Evolutionary conservation across 2,888 invertebrate species (phyloP).

Genomic region (Kryphioiulus occultus): DNA sequence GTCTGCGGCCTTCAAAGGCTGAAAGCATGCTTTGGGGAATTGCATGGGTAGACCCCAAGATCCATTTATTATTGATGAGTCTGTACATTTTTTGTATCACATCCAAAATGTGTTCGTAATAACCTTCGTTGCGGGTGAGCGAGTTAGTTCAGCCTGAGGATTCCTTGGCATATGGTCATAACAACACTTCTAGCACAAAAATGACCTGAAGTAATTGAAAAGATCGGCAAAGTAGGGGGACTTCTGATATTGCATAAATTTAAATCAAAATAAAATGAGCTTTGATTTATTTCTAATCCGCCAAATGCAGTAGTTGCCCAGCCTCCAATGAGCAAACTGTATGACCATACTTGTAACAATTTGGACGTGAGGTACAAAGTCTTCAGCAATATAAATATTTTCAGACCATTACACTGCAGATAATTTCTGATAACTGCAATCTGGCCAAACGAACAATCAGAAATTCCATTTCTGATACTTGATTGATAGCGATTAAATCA

Average conservation of each 20-base stretch:
- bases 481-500: not conserved
- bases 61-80: conserved; percentile 25
- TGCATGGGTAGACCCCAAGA: not conserved
- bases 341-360: too few relatives aligned
- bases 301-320: too few relatives aligned
- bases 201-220: not conserved
- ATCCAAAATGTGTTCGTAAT: not conserved
- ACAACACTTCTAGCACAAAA: not conserved
- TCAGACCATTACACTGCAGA: not conserved
- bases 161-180: not conserved
- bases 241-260: too few relatives aligned
- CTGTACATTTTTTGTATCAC: not conserved
- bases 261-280: too few relatives aligned
- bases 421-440: not conserved
- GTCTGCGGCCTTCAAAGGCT: not conserved
- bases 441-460: not conserved
- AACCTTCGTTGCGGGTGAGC: not conserved
- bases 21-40: not conserved
- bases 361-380: not conserved
- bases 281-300: too few relatives aligned
- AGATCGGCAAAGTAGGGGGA: too few relatives aligned
- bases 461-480: not conserved
- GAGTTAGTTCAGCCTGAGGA: not conserved
- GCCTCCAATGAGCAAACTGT: too few relatives aligned
- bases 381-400: not conserved